Percentiles rank a stretch among this genome's conserved stretches.
Evolutionary conservation across 2,113 vertebrate species (phyloP).

Genomic region (Coptodon bakossiorum): DNA sequence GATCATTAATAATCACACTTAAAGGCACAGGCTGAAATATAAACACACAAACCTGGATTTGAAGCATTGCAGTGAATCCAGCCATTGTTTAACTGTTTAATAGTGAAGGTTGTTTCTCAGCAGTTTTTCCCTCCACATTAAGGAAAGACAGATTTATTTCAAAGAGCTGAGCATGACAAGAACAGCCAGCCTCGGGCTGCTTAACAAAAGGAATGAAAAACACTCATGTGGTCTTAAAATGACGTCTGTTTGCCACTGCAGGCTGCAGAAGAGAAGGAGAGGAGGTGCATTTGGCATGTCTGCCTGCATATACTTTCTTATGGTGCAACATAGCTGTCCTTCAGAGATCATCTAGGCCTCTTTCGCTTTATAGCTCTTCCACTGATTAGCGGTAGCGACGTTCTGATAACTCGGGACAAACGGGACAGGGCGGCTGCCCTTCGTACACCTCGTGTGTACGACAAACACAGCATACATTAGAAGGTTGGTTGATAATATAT

Average conservation of each 20-base stretch:
- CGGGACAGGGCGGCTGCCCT: not conserved
- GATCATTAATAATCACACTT: not conserved
- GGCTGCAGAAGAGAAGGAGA: not conserved
- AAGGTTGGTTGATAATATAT: not conserved
- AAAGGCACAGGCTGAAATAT: not conserved
- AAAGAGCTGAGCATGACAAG: not conserved
- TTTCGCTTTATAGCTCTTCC: not conserved
- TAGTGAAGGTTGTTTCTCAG: not conserved
- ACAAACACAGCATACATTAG: not conserved
- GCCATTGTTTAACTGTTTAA: not conserved
- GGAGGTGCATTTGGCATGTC: not conserved
- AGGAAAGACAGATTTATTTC: not conserved
- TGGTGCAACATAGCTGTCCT: not conserved
- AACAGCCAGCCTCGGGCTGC: not conserved
- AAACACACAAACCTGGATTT: fast-evolving
- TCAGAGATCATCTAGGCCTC: not conserved
- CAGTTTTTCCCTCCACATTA: not conserved
- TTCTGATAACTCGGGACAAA: not conserved
- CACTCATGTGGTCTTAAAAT: not conserved
- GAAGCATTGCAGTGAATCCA: not conserved
- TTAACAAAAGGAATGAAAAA: not conserved
- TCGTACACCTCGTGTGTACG: not conserved
- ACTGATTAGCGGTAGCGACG: not conserved
- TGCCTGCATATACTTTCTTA: not conserved
- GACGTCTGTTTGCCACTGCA: not conserved